A percentile compares a stretch with the other conserved stretches of the same genome.
phyloP scores from a whole-genome alignment of 37 sponge, comb jelly and placozoan genomes.

The Diacarnus erythraeanus region DNA sequence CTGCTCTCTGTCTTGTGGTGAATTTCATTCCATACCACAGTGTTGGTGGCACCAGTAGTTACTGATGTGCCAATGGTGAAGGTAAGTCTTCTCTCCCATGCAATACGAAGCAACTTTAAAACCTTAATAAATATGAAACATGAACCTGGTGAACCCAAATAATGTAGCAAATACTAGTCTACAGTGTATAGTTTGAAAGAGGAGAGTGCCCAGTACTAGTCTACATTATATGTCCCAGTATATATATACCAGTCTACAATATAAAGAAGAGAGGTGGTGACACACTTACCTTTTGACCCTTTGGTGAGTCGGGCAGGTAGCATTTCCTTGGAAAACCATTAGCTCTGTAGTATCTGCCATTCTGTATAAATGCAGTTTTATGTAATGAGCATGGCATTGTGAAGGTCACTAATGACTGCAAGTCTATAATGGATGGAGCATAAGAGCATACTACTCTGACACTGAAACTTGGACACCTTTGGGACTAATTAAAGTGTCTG shows the following conservation, averaged over 20 bases:
- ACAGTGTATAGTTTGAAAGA: too few relatives aligned
- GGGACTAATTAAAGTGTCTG: too few relatives aligned
- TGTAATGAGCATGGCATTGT: too few relatives aligned
- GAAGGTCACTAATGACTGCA: too few relatives aligned
- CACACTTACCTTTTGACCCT: constrained; percentile 78
- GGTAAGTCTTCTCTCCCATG: constrained; percentile 91
- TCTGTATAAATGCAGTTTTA: too few relatives aligned
- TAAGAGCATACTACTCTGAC: too few relatives aligned
- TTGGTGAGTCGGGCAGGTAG: constrained; percentile 86
- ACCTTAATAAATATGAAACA: constrained; percentile 67
- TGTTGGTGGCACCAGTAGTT: constrained; percentile 83
- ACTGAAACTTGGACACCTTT: too few relatives aligned
- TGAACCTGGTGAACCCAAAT: too few relatives aligned
- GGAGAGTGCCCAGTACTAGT: too few relatives aligned
- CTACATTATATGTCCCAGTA: background rate
- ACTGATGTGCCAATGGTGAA: constrained; percentile 96
- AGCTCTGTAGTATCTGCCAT: constrained; percentile 65
- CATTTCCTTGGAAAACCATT: constrained; percentile 90
- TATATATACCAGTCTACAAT: background rate
- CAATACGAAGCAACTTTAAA: constrained; percentile 79
- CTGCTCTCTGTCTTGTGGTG: constrained; percentile 95
- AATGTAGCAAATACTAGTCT: too few relatives aligned
- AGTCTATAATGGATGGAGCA: too few relatives aligned
- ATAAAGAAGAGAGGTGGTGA: background rate
- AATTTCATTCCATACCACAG: constrained; percentile 98